Evolutionary conservation across 2,888 invertebrate species (phyloP), one percentile per base, ranked within the genome.

Genomic region (Drosophila prolongata): DNA sequence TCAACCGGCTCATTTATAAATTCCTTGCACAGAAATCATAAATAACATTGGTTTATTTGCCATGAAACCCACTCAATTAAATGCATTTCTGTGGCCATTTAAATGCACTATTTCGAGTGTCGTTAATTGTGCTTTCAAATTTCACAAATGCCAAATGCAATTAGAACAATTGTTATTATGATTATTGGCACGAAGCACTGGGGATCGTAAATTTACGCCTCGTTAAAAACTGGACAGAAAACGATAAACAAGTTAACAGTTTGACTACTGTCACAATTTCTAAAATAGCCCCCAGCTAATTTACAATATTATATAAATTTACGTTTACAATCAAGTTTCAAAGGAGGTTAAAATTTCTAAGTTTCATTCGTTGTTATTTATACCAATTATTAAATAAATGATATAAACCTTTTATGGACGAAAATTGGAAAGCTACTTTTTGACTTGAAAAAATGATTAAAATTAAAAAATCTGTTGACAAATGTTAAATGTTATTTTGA

Each of bases 191-290:
- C 54, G 37, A 46, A 35, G 49, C 11, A 19, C 49, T 8, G 11
- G 11, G 13, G 11, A 16, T 49, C 40, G 61, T 66, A 66, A 77
- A 79, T 58, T 64, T 54, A 49, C 62, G 79, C 66, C 30, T 53
- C 75, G 75, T 85, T 70, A 72, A 64, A 56, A 30, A 11, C n/a
- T 34, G 24, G 61, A 72, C 77, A 57, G 57, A 65, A 47, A 49
- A 14, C 73, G 5, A 53, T 64, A 57, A 71, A 71, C 64, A 38
- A 42, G 24, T 16, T 27, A 71, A 58, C 43, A 19, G 14, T 52
- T 64, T 38, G 35, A 16, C 30, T 46, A 30, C 24, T 55, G 55
- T 52, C 62, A 70, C 43, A 40, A 44, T 4, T 43, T 19, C 60
- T n/a, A 43, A 54, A 70, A 11, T 40, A 34, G 16, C 30, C 14